Evolutionary conservation across 2,888 invertebrate species (phyloP).

Genomic region (Auanema sp.): DNA sequence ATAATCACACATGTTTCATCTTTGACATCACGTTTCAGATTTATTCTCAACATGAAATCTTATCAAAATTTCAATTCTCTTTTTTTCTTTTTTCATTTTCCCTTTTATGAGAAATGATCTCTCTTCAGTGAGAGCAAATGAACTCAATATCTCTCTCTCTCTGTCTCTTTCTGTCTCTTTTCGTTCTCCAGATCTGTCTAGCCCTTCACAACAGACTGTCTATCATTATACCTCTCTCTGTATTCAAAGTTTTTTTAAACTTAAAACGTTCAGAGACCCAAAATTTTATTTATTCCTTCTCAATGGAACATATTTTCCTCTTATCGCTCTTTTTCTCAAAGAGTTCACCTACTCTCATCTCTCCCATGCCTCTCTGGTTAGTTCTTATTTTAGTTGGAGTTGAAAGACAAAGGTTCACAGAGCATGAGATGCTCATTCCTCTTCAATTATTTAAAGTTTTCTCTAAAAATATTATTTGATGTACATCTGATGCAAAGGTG

Average conservation of each 20-base stretch:
- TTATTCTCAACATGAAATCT: no score
- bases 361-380: slow-evolving; percentile 2
- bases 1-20: no score
- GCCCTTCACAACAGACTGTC: slow-evolving; percentile 1
- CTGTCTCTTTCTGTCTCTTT: neutral
- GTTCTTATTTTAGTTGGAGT: neutral
- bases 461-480: neutral
- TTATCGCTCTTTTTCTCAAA: slow-evolving; percentile 7
- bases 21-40: no score
- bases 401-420: slow-evolving; percentile 21
- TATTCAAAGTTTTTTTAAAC: slow-evolving; percentile 6
- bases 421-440: slow-evolving; percentile 20
- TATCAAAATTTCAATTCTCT: no score
- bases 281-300: slow-evolving; percentile 16
- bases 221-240: neutral
- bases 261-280: neutral
- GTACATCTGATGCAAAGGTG: slow-evolving; percentile 4
- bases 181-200: slow-evolving; percentile 4
- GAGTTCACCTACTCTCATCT: slow-evolving; percentile 12
- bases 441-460: slow-evolving; percentile 10
- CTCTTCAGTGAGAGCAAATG: no score
- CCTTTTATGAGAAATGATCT: no score
- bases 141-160: no score
- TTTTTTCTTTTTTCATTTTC: no score
- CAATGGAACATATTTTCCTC: slow-evolving; percentile 24